Percentiles rank a stretch among this genome's conserved stretches.
Conservation (phyloP, 2,888 invertebrate species). For the Dioctria rufipes region DNA sequence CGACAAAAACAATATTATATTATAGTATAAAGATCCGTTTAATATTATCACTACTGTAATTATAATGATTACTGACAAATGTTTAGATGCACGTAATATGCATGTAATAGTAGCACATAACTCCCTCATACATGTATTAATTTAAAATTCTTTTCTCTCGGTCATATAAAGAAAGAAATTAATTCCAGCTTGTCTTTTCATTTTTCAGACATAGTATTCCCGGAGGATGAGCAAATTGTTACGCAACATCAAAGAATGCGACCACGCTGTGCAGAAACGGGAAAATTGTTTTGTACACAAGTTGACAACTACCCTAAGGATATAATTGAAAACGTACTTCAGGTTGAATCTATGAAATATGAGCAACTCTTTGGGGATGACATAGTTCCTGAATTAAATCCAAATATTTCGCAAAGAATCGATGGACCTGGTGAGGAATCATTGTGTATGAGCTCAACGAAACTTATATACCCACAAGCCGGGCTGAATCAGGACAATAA, state of each 20-base stretch:
- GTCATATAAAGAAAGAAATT: not conserved
- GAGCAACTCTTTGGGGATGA: constrained; percentile 68
- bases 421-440: constrained; percentile 69
- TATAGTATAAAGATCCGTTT: no score
- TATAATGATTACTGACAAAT: not conserved
- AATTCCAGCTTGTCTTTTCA: not conserved
- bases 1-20: no score
- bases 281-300: constrained; percentile 69
- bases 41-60: no score
- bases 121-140: not conserved
- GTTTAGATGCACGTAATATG: no score
- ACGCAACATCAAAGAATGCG: not conserved
- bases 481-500: constrained; percentile 76
- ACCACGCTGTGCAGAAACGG: constrained; percentile 52
- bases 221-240: constrained; percentile 55
- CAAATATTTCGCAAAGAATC: constrained; percentile 72
- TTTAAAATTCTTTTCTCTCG: not conserved
- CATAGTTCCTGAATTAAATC: constrained; percentile 65
- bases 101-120: no score
- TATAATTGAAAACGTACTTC: constrained; percentile 65
- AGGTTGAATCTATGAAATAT: constrained; percentile 62
- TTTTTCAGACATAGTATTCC: constrained; percentile 60
- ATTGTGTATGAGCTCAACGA: constrained; percentile 71
- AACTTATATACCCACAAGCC: constrained; percentile 75
- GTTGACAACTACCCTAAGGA: constrained; percentile 71